These are phyloP conservation scores for Piprites chloris DNA, from an alignment of 2,113 vertebrate genomes.

Conservation along the genomic window DNA sequence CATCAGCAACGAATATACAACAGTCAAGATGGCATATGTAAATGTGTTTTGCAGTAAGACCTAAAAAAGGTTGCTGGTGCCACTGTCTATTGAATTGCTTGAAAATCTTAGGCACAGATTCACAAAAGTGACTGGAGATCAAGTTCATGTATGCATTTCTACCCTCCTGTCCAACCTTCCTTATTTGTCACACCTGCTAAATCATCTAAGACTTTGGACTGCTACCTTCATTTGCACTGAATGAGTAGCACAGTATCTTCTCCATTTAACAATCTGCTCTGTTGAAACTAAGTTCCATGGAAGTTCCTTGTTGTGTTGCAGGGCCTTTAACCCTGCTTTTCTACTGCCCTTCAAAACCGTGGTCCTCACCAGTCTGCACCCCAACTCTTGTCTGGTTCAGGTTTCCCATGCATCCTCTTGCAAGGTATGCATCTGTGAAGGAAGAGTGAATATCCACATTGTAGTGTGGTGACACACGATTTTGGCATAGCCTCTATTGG, in stretches of 20 bases:
- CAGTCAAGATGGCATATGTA: background rate
- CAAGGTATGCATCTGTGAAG: background rate
- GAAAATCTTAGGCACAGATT: background rate
- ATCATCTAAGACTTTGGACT: background rate
- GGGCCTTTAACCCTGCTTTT: background rate
- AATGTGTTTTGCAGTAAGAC: background rate
- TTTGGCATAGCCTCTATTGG: background rate
- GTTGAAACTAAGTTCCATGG: background rate
- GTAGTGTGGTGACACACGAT: background rate
- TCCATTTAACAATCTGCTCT: background rate
- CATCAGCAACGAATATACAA: background rate
- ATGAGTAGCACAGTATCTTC: background rate
- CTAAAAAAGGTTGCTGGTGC: background rate
- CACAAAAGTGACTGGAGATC: too few relatives aligned
- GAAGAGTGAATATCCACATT: accelerated
- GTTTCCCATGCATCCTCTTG: background rate
- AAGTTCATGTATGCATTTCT: background rate
- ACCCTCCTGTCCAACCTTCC: background rate
- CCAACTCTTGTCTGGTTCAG: background rate
- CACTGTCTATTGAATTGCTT: background rate
- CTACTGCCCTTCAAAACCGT: background rate
- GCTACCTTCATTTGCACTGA: background rate
- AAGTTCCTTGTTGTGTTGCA: background rate
- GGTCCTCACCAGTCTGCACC: background rate
- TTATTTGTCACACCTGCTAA: background rate